Percentiles rank a stretch among this genome's conserved stretches.
Evolutionary conservation across 2,888 invertebrate genomes (phyloP).

Genomic region (Acleris literana): DNA sequence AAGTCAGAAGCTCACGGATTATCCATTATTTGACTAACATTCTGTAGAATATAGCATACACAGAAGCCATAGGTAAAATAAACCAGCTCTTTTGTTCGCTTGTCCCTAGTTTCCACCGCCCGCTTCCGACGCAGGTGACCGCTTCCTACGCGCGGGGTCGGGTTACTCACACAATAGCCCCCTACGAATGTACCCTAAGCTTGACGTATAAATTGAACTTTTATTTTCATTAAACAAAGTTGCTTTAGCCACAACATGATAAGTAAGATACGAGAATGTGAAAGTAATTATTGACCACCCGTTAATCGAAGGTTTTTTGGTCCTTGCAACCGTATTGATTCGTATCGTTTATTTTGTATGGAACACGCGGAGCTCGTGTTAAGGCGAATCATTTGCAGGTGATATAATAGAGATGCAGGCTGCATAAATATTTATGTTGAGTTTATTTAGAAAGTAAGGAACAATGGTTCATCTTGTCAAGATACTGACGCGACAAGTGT

Average conservation of each 20-base stretch:
- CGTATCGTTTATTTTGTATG: too few relatives aligned
- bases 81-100: constrained; percentile 42
- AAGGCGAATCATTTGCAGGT: too few relatives aligned
- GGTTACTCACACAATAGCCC: constrained; percentile 56
- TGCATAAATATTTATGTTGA: too few relatives aligned
- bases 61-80: not conserved
- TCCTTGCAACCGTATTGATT: constrained; percentile 40
- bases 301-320: constrained; percentile 40
- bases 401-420: too few relatives aligned
- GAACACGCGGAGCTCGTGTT: too few relatives aligned
- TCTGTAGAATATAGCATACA: not conserved
- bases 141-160: constrained; percentile 68
- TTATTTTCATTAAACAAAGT: not conserved
- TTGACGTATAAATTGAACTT: not conserved
- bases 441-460: constrained; percentile 2
- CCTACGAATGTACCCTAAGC: not conserved
- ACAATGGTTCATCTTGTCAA: constrained; percentile 21
- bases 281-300: not conserved
- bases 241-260: constrained; percentile 3
- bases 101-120: constrained; percentile 43
- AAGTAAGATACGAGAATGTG: not conserved
- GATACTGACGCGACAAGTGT: constrained; percentile 9
- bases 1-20: too few relatives aligned
- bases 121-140: constrained; percentile 65
- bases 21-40: too few relatives aligned